phyloP scores from a whole-genome alignment of 2,888 invertebrate genomes.

The Lysandra coridon region DNA sequence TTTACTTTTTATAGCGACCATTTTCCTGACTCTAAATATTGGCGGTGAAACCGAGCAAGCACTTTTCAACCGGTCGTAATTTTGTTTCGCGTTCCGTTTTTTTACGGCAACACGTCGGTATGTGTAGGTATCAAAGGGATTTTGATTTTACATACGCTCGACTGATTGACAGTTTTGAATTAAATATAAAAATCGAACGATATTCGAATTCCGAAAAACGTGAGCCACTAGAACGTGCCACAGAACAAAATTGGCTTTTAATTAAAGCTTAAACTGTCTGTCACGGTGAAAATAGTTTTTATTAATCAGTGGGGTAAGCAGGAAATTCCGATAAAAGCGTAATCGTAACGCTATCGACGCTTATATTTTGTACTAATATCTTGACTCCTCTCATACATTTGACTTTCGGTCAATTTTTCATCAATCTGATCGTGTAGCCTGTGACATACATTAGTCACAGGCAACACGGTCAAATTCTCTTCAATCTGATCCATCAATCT shows the following conservation, averaged over 20 bases:
- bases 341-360: not conserved
- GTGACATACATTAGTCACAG: too few relatives aligned
- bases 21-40: conserved; percentile 10
- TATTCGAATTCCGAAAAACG: not conserved
- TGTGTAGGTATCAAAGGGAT: conserved; percentile 14
- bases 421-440: too few relatives aligned
- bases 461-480: too few relatives aligned
- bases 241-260: conserved; percentile 9
- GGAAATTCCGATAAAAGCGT: not conserved
- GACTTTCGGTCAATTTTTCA: too few relatives aligned
- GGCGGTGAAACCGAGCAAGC: conserved; percentile 20
- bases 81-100: conserved; percentile 17
- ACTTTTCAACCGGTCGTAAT: conserved; percentile 4
- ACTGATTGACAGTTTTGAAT: conserved; percentile 26
- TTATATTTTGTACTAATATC: not conserved
- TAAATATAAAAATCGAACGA: not conserved
- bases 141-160: conserved; percentile 11
- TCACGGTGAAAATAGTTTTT: not conserved
- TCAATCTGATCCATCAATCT: too few relatives aligned
- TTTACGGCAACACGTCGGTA: conserved; percentile 21
- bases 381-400: not conserved
- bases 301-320: not conserved
- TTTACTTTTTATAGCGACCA: not conserved
- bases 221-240: not conserved
- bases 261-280: not conserved